Evolutionary conservation across 2,113 vertebrate genomes (phyloP), one percentile per base, ranked within the genome.

Genomic region (Capra hircus): DNA sequence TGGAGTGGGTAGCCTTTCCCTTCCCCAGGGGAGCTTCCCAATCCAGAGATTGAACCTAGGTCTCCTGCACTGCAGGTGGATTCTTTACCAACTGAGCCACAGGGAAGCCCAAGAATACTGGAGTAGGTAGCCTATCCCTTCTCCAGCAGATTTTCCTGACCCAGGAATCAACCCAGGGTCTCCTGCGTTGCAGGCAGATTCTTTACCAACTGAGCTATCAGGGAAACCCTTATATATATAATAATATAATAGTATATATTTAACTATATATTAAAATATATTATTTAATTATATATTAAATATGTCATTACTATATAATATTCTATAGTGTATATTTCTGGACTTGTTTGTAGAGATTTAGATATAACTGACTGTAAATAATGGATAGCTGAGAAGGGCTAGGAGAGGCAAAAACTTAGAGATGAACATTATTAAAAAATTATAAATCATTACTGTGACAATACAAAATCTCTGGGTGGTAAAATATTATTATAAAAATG

Each of bases 401-500:
- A 28, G 5, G 60, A 92, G 30, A 84, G 12, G 33, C 21, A 95
- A 64, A 94, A 90, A 57, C 16, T 74, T 93, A 40, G 40, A 96
- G 4, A 50, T 55, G 59, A 86, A 86, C 10, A 48, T 62, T 67
- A 92, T 25, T 28, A 36, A 60, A 96, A 13, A 57, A 80, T 78
- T 90, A 80, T 89, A 43, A 91, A 27, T 88, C 27, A 74, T 57
- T 92, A n/a, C 23, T 92, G 7, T 48, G 14, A 77, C 13, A 74
- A 43, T 4, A 67, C 11, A 91, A 90, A 94, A 88, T 84, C 53
- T 85, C 36, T 52, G 23, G 4, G 9, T 5, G 84, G 15, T 48
- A 92, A 97, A 83, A 88, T 90, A 28, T 40, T 62, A 74, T 28
- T 62, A 13, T 53, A 88, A 97, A 96, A 92, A 77, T 91, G 19